Conservation (phyloP, 2,888 invertebrate species). For the Tipula helvola region DNA sequence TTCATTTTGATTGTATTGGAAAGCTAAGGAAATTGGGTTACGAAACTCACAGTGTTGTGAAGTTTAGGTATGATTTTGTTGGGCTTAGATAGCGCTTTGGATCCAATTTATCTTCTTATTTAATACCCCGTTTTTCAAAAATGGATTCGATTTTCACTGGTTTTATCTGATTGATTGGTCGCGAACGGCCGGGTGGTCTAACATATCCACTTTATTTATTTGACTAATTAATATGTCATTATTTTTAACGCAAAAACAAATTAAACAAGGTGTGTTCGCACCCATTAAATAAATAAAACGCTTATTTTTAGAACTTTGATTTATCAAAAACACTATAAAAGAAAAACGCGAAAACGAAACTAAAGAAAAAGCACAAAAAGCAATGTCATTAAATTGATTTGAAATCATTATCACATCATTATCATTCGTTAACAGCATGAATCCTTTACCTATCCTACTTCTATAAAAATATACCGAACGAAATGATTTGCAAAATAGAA, state of each 20-base stretch:
- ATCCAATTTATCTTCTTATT: no score
- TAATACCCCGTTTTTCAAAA: no score
- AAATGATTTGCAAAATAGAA: background rate
- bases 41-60: no score
- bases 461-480: background rate
- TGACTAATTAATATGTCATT: background rate
- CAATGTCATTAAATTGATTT: background rate
- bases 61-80: no score
- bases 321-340: background rate
- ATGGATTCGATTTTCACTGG: no score
- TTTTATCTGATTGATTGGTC: no score
- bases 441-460: background rate
- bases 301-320: background rate
- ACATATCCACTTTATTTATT: background rate
- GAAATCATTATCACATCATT: background rate
- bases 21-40: no score
- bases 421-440: background rate
- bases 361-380: background rate
- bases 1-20: no score
- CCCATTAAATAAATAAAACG: background rate
- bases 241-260: background rate
- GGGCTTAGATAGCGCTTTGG: no score
- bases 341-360: background rate
- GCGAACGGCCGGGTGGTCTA: no score
- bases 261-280: background rate